Conservation (phyloP, 2,888 invertebrate genomes). For the Trilocha varians region DNA sequence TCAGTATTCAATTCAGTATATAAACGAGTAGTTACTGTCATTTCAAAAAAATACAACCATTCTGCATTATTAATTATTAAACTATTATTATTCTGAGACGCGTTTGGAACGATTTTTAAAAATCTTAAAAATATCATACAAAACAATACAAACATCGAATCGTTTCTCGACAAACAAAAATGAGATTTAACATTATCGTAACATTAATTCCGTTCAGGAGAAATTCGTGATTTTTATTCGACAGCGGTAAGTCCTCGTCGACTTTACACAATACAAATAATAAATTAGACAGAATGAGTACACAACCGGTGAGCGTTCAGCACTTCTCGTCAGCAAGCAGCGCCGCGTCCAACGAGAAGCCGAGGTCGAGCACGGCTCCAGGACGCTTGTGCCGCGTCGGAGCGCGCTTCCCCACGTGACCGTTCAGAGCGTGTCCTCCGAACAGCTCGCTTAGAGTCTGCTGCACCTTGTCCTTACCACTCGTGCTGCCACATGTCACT, state of each 20-base stretch:
- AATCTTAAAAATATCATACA: conserved; percentile 72
- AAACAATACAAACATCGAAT: conserved; percentile 70
- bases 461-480: conserved; percentile 28
- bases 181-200: conserved; percentile 61
- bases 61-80: conserved; percentile 46
- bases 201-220: conserved; percentile 47
- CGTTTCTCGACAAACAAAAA: conserved; percentile 44
- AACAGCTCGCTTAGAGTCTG: conserved; percentile 51
- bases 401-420: conserved; percentile 26
- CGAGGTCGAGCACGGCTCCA: conserved; percentile 49
- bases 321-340: conserved; percentile 68
- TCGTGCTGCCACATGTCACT: conserved; percentile 41
- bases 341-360: conserved; percentile 61
- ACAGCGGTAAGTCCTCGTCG: conserved; percentile 41
- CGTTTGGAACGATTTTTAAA: conserved; percentile 47
- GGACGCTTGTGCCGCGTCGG: conserved; percentile 37
- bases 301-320: conserved; percentile 57
- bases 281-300: conserved; percentile 58
- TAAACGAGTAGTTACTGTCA: conserved; percentile 56
- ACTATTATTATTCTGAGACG: conserved; percentile 42
- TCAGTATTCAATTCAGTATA: conserved; percentile 61
- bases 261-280: conserved; percentile 65
- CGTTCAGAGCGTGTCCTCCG: conserved; percentile 41
- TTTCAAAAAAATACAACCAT: conserved; percentile 68
- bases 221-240: conserved; percentile 55